Evolutionary conservation across 2,888 invertebrate species (phyloP), one percentile per base, ranked within the genome.

Genomic region (Cantharis rufa): DNA sequence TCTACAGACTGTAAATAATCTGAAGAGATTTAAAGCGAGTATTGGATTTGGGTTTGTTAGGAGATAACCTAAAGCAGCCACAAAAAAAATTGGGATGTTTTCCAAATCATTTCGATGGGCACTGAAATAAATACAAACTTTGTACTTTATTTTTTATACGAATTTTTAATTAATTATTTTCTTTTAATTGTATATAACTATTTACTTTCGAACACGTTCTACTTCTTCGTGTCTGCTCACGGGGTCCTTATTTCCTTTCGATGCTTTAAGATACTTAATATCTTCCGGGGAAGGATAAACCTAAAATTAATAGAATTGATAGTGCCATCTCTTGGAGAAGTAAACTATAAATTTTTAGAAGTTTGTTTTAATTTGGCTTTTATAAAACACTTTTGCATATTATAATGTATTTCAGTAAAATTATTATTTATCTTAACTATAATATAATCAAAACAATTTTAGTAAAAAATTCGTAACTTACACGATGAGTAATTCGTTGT

Each of bases 31-130:
- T 16, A 89, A 86, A 2, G 93, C 92, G 1, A 89, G 69, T 77
- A 82, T 84, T 10, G 87, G 84, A 71, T 86, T 86, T 0, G 94
- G 94, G 0, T 89, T 88, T 0, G 92, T 93, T 21, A 91, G 88
- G 75, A 92, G 84, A 87, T 93, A 94, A 75, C 92, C 85, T 3
- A 91, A 89, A 4, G 90, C 92, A 48, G 92, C 86, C 13, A 92
- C 82, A 85, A 93, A 89, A 85, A 93, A 94, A 1, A 91, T 89
- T 0, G 92, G 90, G 71, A 94, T 93, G 85, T 93, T 94, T 87
- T 94, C 94, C 86, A 94, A 84, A 85, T 94, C 94, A 84, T 94
- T 94, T 82, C 90, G 88, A 84, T 94, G 93, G 10, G 93, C 93
- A 82, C 93, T 93, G 16, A 15, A 76, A 72, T 10, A 61, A 21